phyloP scores from a whole-genome alignment of 2,113 vertebrate species.

The Glareola pratincola region DNA sequence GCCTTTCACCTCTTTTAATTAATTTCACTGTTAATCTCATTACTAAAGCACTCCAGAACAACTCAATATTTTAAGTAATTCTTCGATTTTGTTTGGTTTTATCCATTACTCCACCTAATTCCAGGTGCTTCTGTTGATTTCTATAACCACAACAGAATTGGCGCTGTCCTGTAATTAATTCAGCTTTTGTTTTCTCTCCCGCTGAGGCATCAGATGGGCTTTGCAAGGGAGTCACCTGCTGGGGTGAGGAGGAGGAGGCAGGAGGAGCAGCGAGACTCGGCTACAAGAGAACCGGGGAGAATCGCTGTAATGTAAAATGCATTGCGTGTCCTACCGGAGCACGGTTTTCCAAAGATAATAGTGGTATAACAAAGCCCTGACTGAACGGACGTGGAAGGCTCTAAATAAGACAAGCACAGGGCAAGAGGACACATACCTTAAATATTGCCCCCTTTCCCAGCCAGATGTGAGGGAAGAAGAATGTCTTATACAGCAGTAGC shows the following conservation, averaged over 20 bases:
- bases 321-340: neutral
- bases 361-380: neutral
- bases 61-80: neutral
- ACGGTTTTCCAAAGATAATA: neutral
- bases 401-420: neutral
- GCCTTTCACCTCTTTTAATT: neutral
- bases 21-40: neutral
- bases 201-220: neutral
- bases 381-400: neutral
- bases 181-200: neutral
- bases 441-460: neutral
- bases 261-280: rapidly evolving
- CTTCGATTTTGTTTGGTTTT: neutral
- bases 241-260: neutral
- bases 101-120: neutral
- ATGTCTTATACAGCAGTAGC: neutral
- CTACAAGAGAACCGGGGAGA: neutral
- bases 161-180: neutral
- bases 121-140: neutral
- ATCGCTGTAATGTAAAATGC: neutral
- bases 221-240: neutral
- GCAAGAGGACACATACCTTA: neutral
- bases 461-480: neutral
- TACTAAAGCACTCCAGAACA: neutral
- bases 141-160: neutral